Conservation (phyloP, 2,797 vertebrate genomes). For the Sebastes glaucus region DNA sequence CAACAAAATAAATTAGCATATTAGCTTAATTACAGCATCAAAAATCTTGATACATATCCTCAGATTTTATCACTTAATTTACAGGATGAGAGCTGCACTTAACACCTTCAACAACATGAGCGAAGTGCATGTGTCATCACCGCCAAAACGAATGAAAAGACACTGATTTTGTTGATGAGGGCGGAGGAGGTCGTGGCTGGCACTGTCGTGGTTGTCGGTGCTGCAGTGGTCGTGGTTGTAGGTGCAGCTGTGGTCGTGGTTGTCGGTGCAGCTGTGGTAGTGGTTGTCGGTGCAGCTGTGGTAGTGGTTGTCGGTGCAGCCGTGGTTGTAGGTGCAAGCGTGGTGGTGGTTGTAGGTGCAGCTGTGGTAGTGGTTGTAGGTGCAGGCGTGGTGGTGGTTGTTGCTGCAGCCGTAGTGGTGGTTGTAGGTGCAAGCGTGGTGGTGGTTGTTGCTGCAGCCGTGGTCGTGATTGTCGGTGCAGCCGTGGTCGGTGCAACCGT, state of each 20-base stretch:
- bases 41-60: not conserved
- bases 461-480: fast-evolving
- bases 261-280: too few species aligned
- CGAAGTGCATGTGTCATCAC: not conserved
- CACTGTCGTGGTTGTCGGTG: fast-evolving
- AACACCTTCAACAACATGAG: not conserved
- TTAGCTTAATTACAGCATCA: not conserved
- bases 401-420: fast-evolving
- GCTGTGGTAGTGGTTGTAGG: fast-evolving
- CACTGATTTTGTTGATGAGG: not conserved
- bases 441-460: fast-evolving
- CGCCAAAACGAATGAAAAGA: not conserved
- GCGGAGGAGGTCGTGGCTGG: not conserved
- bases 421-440: fast-evolving
- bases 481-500: too few species aligned
- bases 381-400: too few species aligned
- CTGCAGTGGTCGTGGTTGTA: fast-evolving
- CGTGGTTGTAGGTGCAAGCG: fast-evolving
- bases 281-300: fast-evolving
- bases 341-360: fast-evolving
- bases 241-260: too few species aligned
- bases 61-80: not conserved
- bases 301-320: fast-evolving
- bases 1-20: not conserved
- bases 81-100: not conserved